Evolutionary conservation across 1,140 invertebrate genomes (phyloP).

Genomic region (Orchesella cincta): DNA sequence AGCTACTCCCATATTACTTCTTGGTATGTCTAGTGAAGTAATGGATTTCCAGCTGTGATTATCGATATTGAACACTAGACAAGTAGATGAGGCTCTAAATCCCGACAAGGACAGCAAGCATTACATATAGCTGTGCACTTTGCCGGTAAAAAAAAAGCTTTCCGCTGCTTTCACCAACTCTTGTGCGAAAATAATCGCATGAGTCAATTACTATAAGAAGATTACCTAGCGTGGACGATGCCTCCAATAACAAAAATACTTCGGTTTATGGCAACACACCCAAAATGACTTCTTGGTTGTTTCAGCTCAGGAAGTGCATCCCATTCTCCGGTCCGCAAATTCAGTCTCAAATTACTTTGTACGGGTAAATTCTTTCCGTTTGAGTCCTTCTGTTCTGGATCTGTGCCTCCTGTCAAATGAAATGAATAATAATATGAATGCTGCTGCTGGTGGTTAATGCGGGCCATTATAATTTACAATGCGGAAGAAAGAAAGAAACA

Average conservation of each 20-base stretch:
- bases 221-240: not conserved
- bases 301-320: not conserved
- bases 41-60: not conserved
- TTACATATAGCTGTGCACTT: too few relatives aligned
- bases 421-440: too few relatives aligned
- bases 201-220: too few relatives aligned
- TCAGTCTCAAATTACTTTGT: not conserved
- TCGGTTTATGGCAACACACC: not conserved
- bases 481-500: too few relatives aligned
- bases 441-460: too few relatives aligned
- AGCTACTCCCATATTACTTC: not conserved
- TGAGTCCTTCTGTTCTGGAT: not conserved
- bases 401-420: too few relatives aligned
- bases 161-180: not conserved
- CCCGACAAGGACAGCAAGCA: too few relatives aligned
- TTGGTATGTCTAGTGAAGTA: not conserved
- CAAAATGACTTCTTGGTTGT: not conserved
- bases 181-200: not conserved
- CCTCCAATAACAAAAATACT: constrained; percentile 1
- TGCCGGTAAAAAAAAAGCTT: not conserved
- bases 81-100: not conserved
- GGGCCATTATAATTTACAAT: too few relatives aligned
- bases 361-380: not conserved
- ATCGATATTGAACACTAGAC: not conserved
- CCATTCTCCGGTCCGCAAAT: not conserved